phyloP scores from a whole-genome alignment of 2,113 vertebrate genomes.

The Alaudala cheleensis region DNA sequence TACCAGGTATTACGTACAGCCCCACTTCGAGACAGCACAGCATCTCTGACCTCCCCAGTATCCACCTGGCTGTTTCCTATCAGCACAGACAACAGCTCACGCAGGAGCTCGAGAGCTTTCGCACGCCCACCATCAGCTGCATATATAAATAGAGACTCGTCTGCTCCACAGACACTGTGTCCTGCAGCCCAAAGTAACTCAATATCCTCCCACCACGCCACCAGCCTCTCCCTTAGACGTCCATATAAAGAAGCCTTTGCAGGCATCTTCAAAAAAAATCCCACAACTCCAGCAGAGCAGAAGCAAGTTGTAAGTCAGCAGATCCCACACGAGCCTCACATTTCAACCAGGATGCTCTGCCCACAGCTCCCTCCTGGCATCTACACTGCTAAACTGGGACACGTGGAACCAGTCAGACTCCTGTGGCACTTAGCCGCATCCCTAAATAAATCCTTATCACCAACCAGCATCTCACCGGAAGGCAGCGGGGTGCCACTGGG shows the following conservation, averaged over 20 bases:
- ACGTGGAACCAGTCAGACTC: neutral
- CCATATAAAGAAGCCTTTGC: neutral
- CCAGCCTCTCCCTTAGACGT: neutral
- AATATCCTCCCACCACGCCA: neutral
- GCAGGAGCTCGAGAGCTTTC: neutral
- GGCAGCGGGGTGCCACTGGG: rapidly evolving
- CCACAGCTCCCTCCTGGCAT: neutral
- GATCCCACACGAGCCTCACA: neutral
- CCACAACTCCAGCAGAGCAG: neutral
- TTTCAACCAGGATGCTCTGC: neutral
- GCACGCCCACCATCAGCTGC: neutral
- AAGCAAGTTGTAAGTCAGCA: neutral
- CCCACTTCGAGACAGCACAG: neutral
- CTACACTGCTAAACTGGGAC: neutral
- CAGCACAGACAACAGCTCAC: neutral
- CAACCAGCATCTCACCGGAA: neutral
- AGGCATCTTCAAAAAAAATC: neutral
- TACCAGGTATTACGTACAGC: neutral
- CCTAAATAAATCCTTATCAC: neutral
- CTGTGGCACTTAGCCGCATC: neutral
- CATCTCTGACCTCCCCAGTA: neutral
- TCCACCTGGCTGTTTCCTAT: neutral
- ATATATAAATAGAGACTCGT: neutral
- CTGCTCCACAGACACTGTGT: neutral
- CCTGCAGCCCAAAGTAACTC: constrained; percentile 4